Base-by-base conservation (phyloP, 2,888 invertebrate genomes). In the Eledone cirrhosa region DNA sequence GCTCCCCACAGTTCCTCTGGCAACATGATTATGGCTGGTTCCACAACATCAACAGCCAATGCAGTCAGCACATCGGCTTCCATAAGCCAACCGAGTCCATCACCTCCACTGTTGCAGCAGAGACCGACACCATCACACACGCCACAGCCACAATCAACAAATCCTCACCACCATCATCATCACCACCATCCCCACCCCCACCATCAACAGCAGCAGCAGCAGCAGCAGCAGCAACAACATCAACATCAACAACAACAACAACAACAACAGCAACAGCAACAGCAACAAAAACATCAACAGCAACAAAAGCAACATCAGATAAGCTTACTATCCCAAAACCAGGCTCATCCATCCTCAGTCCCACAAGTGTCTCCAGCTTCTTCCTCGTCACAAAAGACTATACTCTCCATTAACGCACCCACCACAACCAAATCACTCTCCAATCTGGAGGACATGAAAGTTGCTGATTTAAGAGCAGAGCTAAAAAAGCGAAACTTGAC, bases 371-470 rank as follows among this genome's bases (percentile, higher is more conserved):
- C 80, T 29, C 53, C 77, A 41, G 69, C 48, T n/a, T 47, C 77
- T 78, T 67, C 67, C 33, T 11, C 41, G 3, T 41, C 41, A 41
- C 69, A 69, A 13, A 31, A 69, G 13, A 31, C 31, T 8, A 22
- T 72, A 14, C 11, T 11, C 11, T 41, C 31, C 24, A 29, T 24
- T 7, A 72, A 29, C 22, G 24, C 22, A 8, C 41, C 72, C 0
- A n/a, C 69, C 14, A 72, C 83, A 48, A 80, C 81, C 7, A 88
- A 87, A 81, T 84, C 85, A 74, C 84, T 85, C 24, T 83, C 89
- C 33, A 94, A 96, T 81, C 92, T 98, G 87, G 97, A 97, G 90
- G 97, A 97, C 88, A 96, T 98, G 96, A 97, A 97, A 92, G 98
- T 96, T 78, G 96, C 96, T 81, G 98, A 98, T 89, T 92, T 98